phyloP scores from a whole-genome alignment of 2,888 invertebrate genomes.

The Chydorus sphaericus region DNA sequence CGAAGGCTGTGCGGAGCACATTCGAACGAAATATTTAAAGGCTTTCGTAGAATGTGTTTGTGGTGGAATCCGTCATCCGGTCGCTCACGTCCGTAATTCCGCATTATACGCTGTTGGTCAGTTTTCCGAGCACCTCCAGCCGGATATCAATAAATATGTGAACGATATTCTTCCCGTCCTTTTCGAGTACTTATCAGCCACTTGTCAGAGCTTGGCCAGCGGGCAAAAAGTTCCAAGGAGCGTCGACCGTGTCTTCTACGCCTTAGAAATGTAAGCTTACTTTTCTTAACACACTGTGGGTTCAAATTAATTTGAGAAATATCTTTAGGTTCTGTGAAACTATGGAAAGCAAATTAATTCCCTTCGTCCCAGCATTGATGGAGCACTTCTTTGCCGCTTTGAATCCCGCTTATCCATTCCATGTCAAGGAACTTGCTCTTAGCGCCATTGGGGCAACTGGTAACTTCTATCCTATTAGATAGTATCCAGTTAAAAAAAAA shows the following conservation, averaged over 20 bases:
- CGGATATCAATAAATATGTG: conserved; percentile 57
- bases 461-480: too few relatives aligned
- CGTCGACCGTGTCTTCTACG: conserved; percentile 58
- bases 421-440: conserved; percentile 49
- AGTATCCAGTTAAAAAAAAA: conserved; percentile 9
- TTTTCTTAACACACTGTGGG: too few relatives aligned
- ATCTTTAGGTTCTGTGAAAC: conserved; percentile 72
- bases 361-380: conserved; percentile 56
- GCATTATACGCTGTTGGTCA: conserved; percentile 66
- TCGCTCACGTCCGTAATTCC: conserved; percentile 50
- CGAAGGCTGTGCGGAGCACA: conserved; percentile 62
- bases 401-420: conserved; percentile 37
- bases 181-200: conserved; percentile 45
- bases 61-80: conserved; percentile 48
- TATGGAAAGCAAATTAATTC: conserved; percentile 51
- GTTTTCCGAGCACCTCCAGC: conserved; percentile 64
- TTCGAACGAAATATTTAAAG: conserved; percentile 52
- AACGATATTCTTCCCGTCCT: conserved; percentile 49
- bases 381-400: conserved; percentile 47
- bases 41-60: conserved; percentile 52
- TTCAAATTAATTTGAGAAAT: too few relatives aligned
- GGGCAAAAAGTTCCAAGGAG: conserved; percentile 41
- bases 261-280: conserved; percentile 57
- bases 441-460: conserved; percentile 49
- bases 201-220: conserved; percentile 28